A percentile compares a stretch with the other conserved stretches of the same genome.
Conservation (phyloP, 2,888 invertebrate species). For the Listrodromus nycthemerus region DNA sequence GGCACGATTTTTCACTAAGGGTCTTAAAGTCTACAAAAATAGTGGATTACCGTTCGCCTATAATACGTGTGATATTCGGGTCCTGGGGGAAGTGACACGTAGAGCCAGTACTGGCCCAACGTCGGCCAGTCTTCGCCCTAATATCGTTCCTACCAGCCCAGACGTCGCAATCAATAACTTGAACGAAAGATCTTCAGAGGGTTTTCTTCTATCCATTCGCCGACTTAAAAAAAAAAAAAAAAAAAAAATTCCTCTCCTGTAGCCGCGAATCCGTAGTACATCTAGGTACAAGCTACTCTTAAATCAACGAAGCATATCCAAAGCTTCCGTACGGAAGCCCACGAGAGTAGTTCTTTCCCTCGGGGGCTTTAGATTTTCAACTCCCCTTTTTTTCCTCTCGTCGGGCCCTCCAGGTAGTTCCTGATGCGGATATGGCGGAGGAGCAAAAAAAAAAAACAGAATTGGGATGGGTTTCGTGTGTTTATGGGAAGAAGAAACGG, state of each 20-base stretch:
- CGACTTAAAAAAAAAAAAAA: background rate
- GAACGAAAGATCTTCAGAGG: background rate
- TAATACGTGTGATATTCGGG: too few species aligned
- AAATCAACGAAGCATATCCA: slow-evolving; percentile 23
- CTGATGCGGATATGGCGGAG: slow-evolving; percentile 22
- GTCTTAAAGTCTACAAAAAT: too few species aligned
- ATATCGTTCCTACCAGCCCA: too few species aligned
- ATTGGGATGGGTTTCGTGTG: slow-evolving; percentile 23
- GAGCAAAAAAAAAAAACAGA: background rate
- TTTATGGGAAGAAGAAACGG: slow-evolving; percentile 17
- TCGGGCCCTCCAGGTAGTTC: background rate
- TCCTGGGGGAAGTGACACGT: too few species aligned
- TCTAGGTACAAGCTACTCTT: background rate
- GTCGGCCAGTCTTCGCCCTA: too few species aligned
- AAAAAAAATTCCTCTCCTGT: background rate
- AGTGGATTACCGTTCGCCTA: too few species aligned
- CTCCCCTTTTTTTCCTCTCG: slow-evolving; percentile 7
- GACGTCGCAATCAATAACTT: too few species aligned
- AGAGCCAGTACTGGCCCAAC: too few species aligned
- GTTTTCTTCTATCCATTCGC: slow-evolving; percentile 2
- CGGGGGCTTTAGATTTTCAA: background rate
- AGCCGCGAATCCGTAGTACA: slow-evolving; percentile 11
- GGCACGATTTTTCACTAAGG: too few species aligned
- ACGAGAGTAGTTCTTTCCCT: slow-evolving; percentile 21
- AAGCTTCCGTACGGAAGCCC: slow-evolving; percentile 28